These are phyloP conservation scores for Datnioides undecimradiatus DNA, from an alignment of 2,113 vertebrate species.

Conservation along the genomic window DNA sequence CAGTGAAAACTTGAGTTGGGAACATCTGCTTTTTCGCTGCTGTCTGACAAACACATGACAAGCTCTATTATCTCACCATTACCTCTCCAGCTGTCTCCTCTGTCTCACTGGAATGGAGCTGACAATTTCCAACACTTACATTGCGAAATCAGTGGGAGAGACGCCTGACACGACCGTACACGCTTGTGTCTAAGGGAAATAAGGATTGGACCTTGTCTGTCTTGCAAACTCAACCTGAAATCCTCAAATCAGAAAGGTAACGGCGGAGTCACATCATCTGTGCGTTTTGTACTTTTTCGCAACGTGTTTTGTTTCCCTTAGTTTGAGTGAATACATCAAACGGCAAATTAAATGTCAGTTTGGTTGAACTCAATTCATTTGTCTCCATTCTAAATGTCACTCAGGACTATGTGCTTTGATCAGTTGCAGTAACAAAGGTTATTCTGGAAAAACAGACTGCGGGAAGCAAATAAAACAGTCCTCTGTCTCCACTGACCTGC, in stretches of 20 bases:
- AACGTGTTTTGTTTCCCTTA: not conserved
- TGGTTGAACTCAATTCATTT: not conserved
- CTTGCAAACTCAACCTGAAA: not conserved
- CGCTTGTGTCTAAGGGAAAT: slow-evolving; percentile 1
- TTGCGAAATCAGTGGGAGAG: slow-evolving; percentile 41
- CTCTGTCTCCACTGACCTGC: slow-evolving; percentile 87
- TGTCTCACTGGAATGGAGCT: slow-evolving; percentile 46
- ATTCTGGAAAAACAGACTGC: not conserved
- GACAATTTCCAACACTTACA: slow-evolving; percentile 56
- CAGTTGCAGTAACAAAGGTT: not conserved
- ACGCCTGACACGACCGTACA: slow-evolving; percentile 17
- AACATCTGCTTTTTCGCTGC: slow-evolving; percentile 67
- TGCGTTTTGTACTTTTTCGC: not conserved
- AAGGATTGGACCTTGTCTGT: not conserved
- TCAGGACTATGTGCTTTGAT: not conserved
- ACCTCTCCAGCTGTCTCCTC: slow-evolving; percentile 70
- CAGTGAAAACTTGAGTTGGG: slow-evolving; percentile 52
- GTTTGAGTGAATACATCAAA: not conserved
- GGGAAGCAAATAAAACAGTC: not conserved
- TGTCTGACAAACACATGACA: slow-evolving; percentile 72
- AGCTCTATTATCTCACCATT: slow-evolving; percentile 76
- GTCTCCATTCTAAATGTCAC: not conserved
- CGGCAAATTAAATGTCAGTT: not conserved
- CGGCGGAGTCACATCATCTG: not conserved
- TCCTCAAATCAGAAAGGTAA: not conserved